A percentile compares a stretch with the other conserved stretches of the same genome.
phyloP scores from a whole-genome alignment of 2,113 vertebrate genomes.

The Neoarius graeffei region DNA sequence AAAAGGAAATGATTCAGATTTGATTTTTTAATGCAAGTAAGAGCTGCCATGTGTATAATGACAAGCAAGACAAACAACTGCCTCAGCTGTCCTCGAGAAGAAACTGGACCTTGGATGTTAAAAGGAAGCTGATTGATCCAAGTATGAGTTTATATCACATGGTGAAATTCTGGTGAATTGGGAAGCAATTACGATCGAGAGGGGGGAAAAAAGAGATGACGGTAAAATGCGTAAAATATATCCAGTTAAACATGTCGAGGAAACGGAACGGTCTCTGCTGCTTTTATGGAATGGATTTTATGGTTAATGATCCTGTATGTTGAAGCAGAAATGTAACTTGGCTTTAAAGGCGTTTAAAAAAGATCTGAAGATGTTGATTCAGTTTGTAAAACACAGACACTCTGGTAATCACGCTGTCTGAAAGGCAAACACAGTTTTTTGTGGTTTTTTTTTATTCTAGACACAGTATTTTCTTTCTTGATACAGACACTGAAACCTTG shows the following conservation, averaged over 20 bases:
- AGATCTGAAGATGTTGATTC: not conserved
- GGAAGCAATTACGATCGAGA: not conserved
- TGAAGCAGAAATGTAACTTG: not conserved
- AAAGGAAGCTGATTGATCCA: not conserved
- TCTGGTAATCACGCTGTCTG: not conserved
- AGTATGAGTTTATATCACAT: not conserved
- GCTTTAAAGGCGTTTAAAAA: not conserved
- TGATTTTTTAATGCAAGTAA: conserved; percentile 28
- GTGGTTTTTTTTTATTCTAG: too few species aligned
- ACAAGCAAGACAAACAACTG: not conserved
- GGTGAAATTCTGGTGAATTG: not conserved
- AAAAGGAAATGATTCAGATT: conserved; percentile 20
- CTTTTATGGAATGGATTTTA: not conserved
- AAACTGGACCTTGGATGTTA: not conserved
- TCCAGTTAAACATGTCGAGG: not conserved
- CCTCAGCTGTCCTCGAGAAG: not conserved
- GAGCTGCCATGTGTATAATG: not conserved
- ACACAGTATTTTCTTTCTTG: too few species aligned
- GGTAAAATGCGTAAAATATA: not conserved
- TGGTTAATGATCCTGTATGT: not conserved
- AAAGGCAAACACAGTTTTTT: too few species aligned
- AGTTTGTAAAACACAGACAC: not conserved
- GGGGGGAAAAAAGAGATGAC: too few species aligned
- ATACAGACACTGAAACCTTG: too few species aligned
- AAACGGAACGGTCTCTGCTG: not conserved